Percentiles rank a stretch among this genome's conserved stretches.
phyloP scores from a whole-genome alignment of 2,797 vertebrate genomes.

The Danio choprae region DNA sequence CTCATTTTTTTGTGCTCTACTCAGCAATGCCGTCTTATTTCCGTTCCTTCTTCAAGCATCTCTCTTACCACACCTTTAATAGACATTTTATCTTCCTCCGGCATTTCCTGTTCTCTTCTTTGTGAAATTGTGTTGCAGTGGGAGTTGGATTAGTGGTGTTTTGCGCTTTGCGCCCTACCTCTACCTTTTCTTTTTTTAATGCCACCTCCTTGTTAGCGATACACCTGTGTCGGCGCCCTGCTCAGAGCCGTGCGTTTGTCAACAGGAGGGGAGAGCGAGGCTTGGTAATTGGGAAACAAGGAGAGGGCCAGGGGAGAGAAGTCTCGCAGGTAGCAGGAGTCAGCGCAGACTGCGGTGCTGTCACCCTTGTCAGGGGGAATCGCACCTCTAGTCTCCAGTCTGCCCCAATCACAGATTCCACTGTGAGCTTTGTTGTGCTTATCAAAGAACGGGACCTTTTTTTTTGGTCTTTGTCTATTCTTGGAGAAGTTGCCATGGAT shows the following conservation, averaged over 20 bases:
- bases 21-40: constrained; percentile 40
- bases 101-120: constrained; percentile 63
- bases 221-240: constrained; percentile 65
- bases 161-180: constrained; percentile 64
- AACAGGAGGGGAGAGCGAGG: constrained; percentile 71
- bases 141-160: constrained; percentile 58
- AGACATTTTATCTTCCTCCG: constrained; percentile 39
- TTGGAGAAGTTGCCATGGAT: constrained; percentile 54
- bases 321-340: constrained; percentile 57
- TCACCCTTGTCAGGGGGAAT: constrained; percentile 65
- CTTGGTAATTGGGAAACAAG: constrained; percentile 75
- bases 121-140: constrained; percentile 39
- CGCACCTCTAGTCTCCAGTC: constrained; percentile 61
- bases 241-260: constrained; percentile 73
- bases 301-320: constrained; percentile 53
- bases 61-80: constrained; percentile 53
- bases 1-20: constrained; percentile 41
- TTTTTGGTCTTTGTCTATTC: constrained; percentile 54
- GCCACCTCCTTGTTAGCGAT: constrained; percentile 78
- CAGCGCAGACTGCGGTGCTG: constrained; percentile 57
- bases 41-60: constrained; percentile 2
- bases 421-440: constrained; percentile 50
- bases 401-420: constrained; percentile 57
- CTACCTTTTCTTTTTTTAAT: constrained; percentile 62
- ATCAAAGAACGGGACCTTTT: constrained; percentile 60